Conservation (phyloP, 2,888 invertebrate species). For the Cenopis cana region DNA sequence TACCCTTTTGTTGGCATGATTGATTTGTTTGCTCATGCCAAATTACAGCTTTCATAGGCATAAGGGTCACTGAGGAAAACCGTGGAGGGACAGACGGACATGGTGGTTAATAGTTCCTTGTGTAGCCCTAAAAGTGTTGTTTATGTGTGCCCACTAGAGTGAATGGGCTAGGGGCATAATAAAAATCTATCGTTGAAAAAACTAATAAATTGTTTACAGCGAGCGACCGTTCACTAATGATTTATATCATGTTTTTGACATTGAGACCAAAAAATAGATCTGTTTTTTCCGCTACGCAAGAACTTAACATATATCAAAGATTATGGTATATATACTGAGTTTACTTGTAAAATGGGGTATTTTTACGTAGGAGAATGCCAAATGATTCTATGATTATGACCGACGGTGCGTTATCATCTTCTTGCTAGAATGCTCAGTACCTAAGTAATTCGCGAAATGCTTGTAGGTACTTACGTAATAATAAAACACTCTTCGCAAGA, state of each 20-base stretch:
- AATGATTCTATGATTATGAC: constrained; percentile 5
- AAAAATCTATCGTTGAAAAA: constrained; percentile 16
- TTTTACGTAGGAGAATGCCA: constrained; percentile 3
- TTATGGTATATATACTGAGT: constrained; percentile 1
- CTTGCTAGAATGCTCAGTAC: background rate
- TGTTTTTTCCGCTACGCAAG: constrained; percentile 40
- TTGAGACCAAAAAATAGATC: constrained; percentile 28
- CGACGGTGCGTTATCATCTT: background rate
- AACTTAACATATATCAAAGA: constrained; percentile 21
- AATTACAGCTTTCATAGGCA: too few species aligned
- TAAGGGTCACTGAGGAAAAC: too few species aligned
- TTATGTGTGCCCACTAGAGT: constrained; percentile 9
- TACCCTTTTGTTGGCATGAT: too few species aligned
- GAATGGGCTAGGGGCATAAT: constrained; percentile 12
- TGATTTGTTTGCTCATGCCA: too few species aligned
- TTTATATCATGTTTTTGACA: constrained; percentile 32
- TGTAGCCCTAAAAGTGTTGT: constrained; percentile 6
- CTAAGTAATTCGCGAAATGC: constrained; percentile 11
- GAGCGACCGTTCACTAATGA: constrained; percentile 11
- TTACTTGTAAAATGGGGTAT: background rate
- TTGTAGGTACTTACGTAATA: constrained; percentile 17
- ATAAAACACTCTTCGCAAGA: constrained; percentile 25
- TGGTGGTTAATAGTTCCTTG: too few species aligned
- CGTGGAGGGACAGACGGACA: too few species aligned
- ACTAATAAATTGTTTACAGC: constrained; percentile 23